Evolutionary conservation across 2,113 vertebrate species (phyloP).

Genomic region (Anarhynchus alexandrinus): DNA sequence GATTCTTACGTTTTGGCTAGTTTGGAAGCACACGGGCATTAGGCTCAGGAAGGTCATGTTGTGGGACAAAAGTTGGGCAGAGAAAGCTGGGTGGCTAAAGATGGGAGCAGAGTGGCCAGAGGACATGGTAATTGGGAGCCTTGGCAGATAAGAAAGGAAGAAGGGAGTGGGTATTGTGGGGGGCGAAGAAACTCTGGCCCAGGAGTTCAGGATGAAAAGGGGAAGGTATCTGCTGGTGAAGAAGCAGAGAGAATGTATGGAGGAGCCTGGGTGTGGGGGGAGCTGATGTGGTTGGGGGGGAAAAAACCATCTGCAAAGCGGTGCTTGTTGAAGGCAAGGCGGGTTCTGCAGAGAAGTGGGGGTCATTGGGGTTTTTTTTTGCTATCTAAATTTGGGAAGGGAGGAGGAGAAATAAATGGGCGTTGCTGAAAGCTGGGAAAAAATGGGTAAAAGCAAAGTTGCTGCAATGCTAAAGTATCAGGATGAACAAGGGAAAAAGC

Average conservation of each 20-base stretch:
- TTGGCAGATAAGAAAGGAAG: background rate
- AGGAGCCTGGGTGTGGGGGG: background rate
- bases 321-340: background rate
- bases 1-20: background rate
- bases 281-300: background rate
- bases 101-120: background rate
- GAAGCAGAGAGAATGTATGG: background rate
- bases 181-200: background rate
- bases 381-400: background rate
- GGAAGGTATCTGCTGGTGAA: background rate
- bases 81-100: background rate
- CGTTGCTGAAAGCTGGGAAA: background rate
- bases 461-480: background rate
- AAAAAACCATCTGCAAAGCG: background rate
- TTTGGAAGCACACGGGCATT: background rate
- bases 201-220: background rate
- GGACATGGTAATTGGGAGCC: background rate
- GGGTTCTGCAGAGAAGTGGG: background rate
- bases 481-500: background rate
- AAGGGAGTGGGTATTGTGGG: background rate
- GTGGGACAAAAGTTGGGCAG: background rate
- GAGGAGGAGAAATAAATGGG: background rate
- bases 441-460: background rate
- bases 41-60: fast-evolving
- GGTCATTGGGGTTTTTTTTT: fast-evolving